Base-by-base conservation (phyloP, 64 coral and sea anemone species). In the Astreopora myriophthalma region DNA sequence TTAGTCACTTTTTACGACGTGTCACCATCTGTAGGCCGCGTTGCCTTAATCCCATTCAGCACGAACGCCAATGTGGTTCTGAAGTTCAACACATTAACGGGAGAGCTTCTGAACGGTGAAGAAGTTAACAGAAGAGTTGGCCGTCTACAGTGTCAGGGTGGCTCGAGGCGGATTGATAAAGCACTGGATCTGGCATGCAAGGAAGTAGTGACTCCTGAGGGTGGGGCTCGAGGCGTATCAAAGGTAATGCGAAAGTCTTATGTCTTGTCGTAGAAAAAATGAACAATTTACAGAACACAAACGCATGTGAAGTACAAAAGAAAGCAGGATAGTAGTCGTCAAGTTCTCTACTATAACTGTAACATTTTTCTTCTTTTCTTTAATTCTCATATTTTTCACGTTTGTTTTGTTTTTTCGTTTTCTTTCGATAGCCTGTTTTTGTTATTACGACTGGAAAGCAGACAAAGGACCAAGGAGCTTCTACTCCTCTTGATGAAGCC, bases 111-210 rank as follows among this genome's bases (percentile, higher is more conserved):
- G 20, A 92, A 92, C 19, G 79, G 51, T 3, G 48, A 34, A 10
- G 48, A 76, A 85, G 90, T 92, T 0, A 25, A 60, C 1, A 74
- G 26, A 79, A 48, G 39, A 61, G 57, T 92, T 46, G 80, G 84
- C 63, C 23, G 1, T 8, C 42, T 93, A 27, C 44, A 69, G 19
- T 87, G 86, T 44, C 81, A 55, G 42, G 79, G 82, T 58, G 92
- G 92, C 42, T 75, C 39, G 14, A 88, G 74, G 20, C 80, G 79
- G 39, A 94, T 94, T 38, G 92, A 94, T 44, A 94, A 71, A 62
- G 92, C 75, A 75, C 74, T 94, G 30, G 76, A 81, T 32, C 31
- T 94, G 40, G 75, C 75, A 58, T 64, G 77, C 20, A 46, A 63
- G n/a, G 76, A 94, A 8, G 77, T 94, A 1, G 80, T 94, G 58